Conservation (phyloP, 2,113 vertebrate species). For the Rhipidura dahli region DNA sequence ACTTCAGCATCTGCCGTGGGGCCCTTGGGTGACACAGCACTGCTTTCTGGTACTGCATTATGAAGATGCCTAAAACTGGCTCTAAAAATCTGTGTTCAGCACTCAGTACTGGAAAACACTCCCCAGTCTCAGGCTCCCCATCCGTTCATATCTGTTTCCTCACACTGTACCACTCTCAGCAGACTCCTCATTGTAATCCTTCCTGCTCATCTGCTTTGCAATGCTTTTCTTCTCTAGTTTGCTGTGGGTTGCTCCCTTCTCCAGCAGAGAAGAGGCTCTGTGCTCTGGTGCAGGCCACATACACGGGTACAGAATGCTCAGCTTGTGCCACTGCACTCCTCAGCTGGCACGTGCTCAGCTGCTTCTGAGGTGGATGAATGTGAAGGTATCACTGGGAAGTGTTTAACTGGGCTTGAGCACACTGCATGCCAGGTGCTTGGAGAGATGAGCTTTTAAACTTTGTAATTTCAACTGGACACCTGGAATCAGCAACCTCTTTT, state of each 20-base stretch:
- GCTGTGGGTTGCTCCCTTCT: neutral
- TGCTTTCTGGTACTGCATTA: neutral
- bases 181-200: neutral
- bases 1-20: neutral
- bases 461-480: neutral
- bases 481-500: neutral
- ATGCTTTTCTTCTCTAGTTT: neutral
- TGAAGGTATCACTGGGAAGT: neutral
- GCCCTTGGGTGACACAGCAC: neutral
- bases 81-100: neutral
- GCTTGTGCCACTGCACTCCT: rapidly evolving
- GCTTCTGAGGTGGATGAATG: neutral
- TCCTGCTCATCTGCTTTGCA: neutral
- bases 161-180: neutral
- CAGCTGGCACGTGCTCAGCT: neutral
- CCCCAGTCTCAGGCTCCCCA: neutral
- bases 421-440: neutral
- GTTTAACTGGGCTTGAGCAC: neutral
- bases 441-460: neutral
- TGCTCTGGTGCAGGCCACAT: neutral
- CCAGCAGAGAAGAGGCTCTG: neutral
- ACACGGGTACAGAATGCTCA: neutral
- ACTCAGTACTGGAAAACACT: neutral
- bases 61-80: neutral
- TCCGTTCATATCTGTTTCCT: neutral